Percentiles rank a stretch among this genome's conserved stretches.
These are phyloP conservation scores for Xiphias gladius DNA, from an alignment of 2,113 vertebrate genomes.

Conservation along the genomic window DNA sequence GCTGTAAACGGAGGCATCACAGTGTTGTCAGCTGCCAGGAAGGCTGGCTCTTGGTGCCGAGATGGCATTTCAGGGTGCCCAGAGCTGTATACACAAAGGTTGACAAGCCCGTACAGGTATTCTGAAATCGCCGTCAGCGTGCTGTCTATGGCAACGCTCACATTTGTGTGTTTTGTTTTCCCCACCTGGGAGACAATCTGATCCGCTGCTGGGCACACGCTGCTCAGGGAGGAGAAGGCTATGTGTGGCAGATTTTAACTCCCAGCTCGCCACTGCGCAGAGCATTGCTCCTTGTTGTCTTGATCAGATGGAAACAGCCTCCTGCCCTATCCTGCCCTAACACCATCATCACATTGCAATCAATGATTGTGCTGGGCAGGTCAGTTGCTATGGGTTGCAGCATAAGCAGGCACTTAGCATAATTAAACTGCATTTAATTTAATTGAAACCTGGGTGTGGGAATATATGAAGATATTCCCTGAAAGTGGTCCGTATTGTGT, in stretches of 20 bases:
- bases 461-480: constrained; percentile 40
- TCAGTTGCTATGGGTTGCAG: constrained; percentile 25
- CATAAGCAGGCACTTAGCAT: constrained; percentile 47
- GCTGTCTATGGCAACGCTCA: constrained; percentile 12
- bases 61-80: constrained; percentile 8
- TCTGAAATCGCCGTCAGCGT: constrained; percentile 23
- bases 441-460: constrained; percentile 26
- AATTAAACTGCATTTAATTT: constrained; percentile 63
- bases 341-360: constrained; percentile 22
- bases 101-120: constrained; percentile 33
- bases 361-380: not conserved
- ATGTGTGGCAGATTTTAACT: constrained; percentile 26
- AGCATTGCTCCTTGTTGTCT: constrained; percentile 1
- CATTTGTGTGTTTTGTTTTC: constrained; percentile 7
- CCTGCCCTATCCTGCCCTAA: constrained; percentile 12
- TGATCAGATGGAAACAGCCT: constrained; percentile 31
- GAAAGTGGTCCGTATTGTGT: constrained; percentile 21
- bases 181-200: constrained; percentile 26
- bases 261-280: not conserved
- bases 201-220: constrained; percentile 38
- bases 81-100: not conserved
- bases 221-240: constrained; percentile 29
- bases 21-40: not conserved
- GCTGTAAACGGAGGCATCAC: not conserved
- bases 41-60: constrained; percentile 1